phyloP scores from a whole-genome alignment of 2,888 invertebrate genomes.

The Drosophila mulleri region DNA sequence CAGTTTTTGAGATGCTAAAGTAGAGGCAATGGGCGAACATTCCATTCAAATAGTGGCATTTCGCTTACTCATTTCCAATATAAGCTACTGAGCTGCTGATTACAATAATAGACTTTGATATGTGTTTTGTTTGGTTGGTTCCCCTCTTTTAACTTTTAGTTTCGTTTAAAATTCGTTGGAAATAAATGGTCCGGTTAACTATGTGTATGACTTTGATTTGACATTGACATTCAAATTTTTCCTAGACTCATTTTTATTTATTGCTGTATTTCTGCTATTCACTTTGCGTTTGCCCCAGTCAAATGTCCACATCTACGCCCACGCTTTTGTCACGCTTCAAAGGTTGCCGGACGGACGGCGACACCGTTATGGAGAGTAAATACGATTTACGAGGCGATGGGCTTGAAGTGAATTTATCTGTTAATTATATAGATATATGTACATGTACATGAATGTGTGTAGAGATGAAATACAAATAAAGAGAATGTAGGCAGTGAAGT shows the following conservation, averaged over 20 bases:
- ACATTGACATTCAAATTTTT: conserved; percentile 75
- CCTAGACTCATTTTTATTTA: conserved; percentile 28
- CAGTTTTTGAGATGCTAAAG: no score
- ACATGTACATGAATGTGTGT: neutral
- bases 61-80: neutral
- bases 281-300: conserved; percentile 16
- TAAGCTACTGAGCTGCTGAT: neutral
- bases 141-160: neutral
- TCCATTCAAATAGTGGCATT: no score
- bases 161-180: neutral
- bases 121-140: neutral
- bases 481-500: conserved; percentile 3
- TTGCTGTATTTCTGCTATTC: conserved; percentile 47
- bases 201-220: conserved; percentile 67
- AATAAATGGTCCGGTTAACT: conserved; percentile 39
- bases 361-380: conserved; percentile 56
- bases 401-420: conserved; percentile 2
- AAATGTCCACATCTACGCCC: conserved; percentile 6
- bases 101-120: neutral
- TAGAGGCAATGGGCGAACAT: no score
- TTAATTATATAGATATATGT: neutral
- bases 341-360: conserved; percentile 27
- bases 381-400: conserved; percentile 36
- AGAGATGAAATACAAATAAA: neutral
- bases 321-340: conserved; percentile 22